Evolutionary conservation across 35 echinoderm and acorn worm species (phyloP), one percentile per base, ranked within the genome.

Genomic region (Diadema setosum): DNA sequence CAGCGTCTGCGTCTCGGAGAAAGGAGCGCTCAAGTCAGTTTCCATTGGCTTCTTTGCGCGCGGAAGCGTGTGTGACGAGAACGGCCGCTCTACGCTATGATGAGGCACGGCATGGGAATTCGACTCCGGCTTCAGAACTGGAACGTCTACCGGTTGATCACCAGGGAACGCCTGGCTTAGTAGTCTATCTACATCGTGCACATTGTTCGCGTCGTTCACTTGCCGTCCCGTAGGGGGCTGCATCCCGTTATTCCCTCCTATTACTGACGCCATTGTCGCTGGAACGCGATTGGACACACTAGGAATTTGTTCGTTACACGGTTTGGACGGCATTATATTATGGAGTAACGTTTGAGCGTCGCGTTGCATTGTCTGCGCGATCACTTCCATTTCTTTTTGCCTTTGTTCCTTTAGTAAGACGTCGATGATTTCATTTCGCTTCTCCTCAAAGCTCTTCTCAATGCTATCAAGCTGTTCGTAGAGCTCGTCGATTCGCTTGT

Each of bases 401-500:
- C 44, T 78, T 48, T 78, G 73, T 84, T 81, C 81, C 44, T 81
- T 83, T 65, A 90, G 34, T 25, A 90, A 70, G 6, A 91, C 84
- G 26, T 96, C 85, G 58, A 96, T 96, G 16, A 96, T 96, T 27
- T 88, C 89, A 29, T 58, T 78, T 63, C 85, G 83, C 34, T 96
- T 90, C 67, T 88, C 94, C 31, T 96, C 94, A 67, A 96, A 96
- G 57, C 83, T 91, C 18, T 65, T 87, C 80, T 96, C 89, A 34
- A 96, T 92, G 18, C 42, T 81, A 9, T 75, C 89, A 3, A 96
- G 70, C 78, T 96, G 94, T 34, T 84, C 50, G 46, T 96, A 96
- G 3, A 96, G 84, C 24, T 87, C 94, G 39, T 96, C 94, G 15
- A 96, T 96, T 27, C 84, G 56, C 42, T 81, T 39, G 57, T 96